phyloP scores from a whole-genome alignment of 2,797 vertebrate species.

The Ficedula albicollis region DNA sequence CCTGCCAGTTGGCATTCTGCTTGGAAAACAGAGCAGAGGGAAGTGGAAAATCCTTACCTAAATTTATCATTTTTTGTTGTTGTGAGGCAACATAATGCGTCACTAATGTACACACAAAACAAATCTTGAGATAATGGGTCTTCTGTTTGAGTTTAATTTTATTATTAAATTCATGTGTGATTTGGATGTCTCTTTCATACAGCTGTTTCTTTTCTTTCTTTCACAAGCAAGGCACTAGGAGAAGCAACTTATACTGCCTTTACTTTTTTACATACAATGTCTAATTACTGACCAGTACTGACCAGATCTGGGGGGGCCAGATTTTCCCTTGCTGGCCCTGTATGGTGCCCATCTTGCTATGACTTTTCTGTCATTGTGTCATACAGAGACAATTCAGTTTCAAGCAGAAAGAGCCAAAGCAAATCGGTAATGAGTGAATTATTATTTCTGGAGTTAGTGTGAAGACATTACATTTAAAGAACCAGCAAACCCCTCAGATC shows the following conservation, averaged over 20 bases:
- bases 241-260: neutral
- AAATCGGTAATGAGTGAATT: neutral
- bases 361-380: neutral
- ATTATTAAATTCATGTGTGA: neutral
- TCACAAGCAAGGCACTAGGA: neutral
- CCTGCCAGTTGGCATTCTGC: slow-evolving; percentile 63
- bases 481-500: neutral
- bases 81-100: neutral
- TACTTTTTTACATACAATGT: neutral
- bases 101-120: neutral
- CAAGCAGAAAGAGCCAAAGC: neutral
- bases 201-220: neutral
- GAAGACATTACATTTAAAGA: neutral
- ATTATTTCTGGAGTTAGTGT: neutral
- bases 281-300: neutral
- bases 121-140: neutral
- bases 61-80: slow-evolving; percentile 1
- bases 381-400: neutral
- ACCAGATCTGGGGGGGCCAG: neutral
- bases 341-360: neutral
- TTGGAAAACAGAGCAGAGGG: slow-evolving; percentile 65
- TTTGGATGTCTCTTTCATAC: neutral
- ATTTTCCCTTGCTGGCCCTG: neutral
- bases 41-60: slow-evolving; percentile 60
- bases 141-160: neutral